These are phyloP conservation scores for Chironomus riparius DNA, from an alignment of 2,888 invertebrate genomes.

Conservation along the genomic window DNA sequence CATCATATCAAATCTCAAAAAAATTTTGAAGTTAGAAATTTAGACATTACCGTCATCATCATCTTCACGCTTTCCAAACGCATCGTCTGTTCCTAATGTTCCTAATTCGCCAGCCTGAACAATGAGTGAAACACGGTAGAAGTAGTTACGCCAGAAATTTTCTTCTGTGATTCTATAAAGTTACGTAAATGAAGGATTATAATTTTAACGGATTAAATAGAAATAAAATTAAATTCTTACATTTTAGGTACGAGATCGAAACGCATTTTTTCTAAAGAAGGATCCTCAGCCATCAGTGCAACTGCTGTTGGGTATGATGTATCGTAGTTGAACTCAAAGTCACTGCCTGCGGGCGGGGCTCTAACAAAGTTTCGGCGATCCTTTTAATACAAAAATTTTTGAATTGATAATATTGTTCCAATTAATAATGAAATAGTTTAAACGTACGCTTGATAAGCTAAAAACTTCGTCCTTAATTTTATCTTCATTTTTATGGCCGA, in stretches of 20 bases:
- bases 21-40: neutral
- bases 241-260: constrained; percentile 99
- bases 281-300: constrained; percentile 90
- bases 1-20: no score
- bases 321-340: constrained; percentile 92
- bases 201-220: neutral
- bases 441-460: constrained; percentile 73
- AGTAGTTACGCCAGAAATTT: constrained; percentile 99
- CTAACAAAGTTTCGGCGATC: constrained; percentile 96
- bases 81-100: constrained; percentile 42
- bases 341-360: constrained; percentile 90
- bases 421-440: neutral
- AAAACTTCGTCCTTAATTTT: constrained; percentile 92
- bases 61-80: constrained; percentile 41
- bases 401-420: neutral
- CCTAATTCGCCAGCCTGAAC: constrained; percentile 84
- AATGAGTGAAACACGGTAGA: constrained; percentile 96
- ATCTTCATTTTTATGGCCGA: constrained; percentile 89
- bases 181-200: no score
- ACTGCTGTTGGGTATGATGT: constrained; percentile 86
- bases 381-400: constrained; percentile 43
- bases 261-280: constrained; percentile 95
- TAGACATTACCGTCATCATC: constrained; percentile 34
- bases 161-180: constrained; percentile 82
- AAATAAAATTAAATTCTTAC: constrained; percentile 52